Base-by-base conservation (phyloP, 2,797 vertebrate species). In the Pseudochirops corinnae region DNA sequence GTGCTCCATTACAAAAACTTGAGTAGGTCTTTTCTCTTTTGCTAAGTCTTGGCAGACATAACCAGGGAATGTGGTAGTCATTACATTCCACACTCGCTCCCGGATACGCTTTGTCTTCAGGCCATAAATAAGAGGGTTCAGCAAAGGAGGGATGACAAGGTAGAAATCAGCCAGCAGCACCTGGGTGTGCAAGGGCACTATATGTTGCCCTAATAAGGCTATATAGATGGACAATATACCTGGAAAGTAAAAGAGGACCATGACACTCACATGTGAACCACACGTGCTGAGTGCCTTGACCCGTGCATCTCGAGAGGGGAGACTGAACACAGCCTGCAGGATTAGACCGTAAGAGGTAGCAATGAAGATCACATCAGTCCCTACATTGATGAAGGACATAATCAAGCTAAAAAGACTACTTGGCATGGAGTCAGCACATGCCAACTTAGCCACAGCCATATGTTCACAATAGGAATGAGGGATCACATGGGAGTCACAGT, bases 391-490 rank as follows among this genome's bases (percentile, higher is more conserved):
- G 50, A 92, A 97, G 0, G 96, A 96, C 24, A 14, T 94, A 92
- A 94, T 62, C 14, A 98, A 5, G 24, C 94, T 95, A 6, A 97
- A 98, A 26, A 97, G 92, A 91, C n/a, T 87, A 55, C 91, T 97
- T 11, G 94, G 50, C 57, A 11, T 93, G 9, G 94, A 31, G 26
- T 97, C 57, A 0, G 87, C 90, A 53, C 98, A 97, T 21, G 96
- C 92, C 93, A 97, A 21, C 62, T 96, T 97, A 93, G 97, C 93
- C 92, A 97, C 92, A 67, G 96, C 95, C 58, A 97, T 96, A 46
- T 97, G 96, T 60, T 97, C 98, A 93, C 98, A 97, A n/a, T 97
- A 98, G 28, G 97, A 98, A 91, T 98, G 97, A 6, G 74, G 91
- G 58, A 98, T 53, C 21, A 96, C 50, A 0, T 39, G 93, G 92